Conservation (phyloP, 2,888 invertebrate genomes). For the Pyrrhia umbra region DNA sequence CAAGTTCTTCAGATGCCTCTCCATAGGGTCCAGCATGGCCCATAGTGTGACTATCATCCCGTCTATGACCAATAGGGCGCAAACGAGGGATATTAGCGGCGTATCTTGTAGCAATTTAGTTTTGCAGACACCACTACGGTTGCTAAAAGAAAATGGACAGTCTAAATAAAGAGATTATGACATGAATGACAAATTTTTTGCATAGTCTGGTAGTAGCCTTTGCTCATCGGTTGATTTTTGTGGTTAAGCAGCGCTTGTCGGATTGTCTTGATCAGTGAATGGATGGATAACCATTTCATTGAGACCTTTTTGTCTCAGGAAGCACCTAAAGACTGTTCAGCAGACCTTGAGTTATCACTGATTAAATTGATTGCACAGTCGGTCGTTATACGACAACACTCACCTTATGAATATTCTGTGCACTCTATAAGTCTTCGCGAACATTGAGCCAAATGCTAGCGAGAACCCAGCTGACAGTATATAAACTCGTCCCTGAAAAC, state of each 20-base stretch:
- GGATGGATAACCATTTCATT: no score
- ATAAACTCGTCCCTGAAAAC: slow-evolving; percentile 95
- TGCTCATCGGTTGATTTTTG: no score
- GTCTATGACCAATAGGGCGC: slow-evolving; percentile 95
- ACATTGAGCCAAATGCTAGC: slow-evolving; percentile 98
- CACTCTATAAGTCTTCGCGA: slow-evolving; percentile 97
- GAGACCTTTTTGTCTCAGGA: no score
- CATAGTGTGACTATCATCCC: slow-evolving; percentile 95
- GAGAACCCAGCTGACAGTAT: slow-evolving; percentile 97
- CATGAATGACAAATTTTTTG: no score
- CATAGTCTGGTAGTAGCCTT: no score
- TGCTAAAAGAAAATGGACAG: slow-evolving; percentile 82
- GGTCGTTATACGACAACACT: slow-evolving; percentile 7
- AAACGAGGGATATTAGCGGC: slow-evolving; percentile 95
- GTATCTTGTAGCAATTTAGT: slow-evolving; percentile 97
- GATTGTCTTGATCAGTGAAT: no score
- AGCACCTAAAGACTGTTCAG: no score
- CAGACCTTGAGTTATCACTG: no score
- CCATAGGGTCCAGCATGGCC: slow-evolving; percentile 96
- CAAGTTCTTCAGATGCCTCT: slow-evolving; percentile 95
- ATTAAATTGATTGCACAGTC: no score
- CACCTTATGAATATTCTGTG: slow-evolving; percentile 96
- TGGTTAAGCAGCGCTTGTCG: no score
- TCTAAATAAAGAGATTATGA: no score
- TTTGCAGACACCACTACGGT: slow-evolving; percentile 95